Evolutionary conservation across 2,797 vertebrate species (phyloP), one percentile per base, ranked within the genome.

Genomic region (Myripristis jacobus): DNA sequence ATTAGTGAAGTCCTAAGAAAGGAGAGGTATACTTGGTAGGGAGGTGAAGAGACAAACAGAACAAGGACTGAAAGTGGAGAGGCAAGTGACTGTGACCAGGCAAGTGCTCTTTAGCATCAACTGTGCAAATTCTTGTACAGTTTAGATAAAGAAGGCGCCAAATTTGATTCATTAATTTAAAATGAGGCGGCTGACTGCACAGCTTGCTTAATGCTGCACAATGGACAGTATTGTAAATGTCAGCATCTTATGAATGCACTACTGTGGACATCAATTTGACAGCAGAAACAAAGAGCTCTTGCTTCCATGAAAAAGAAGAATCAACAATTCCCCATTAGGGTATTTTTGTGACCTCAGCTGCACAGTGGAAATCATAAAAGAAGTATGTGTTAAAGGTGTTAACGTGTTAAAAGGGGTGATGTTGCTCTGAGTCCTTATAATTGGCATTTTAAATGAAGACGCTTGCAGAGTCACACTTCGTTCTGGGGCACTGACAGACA

Each of bases 1-100:
- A 84, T 90, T 91, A 90, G 85, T 90, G 70, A 83, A 75, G 36
- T 66, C 77, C 46, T 81, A 67, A 85, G 75, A 74, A 31, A 75
- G 55, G 38, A 74, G 78, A 85, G 66, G 69, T 84, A 72, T 54
- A 73, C 7, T 75, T 47, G 73, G 64, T 25, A 71, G 60, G 53
- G 19, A 69, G 63, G 73, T 65, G 63, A 81, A 56, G 65, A 85
- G 59, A 59, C 73, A 29, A 82, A 77, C 18, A 66, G 67, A 73
- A 54, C 29, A 24, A 54, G 60, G 71, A 59, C 22, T 56, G 46
- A 63, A 79, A 75, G 69, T 56, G 57, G 81, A 2, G 51, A 55
- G 22, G 34, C 6, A 65, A 65, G 59, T 75, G 73, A 70, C 22
- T 25, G 71, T 64, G 69, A 84, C 31, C 56, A 27, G 46, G 51